Conservation (phyloP, 2,797 vertebrate genomes). For the Chrysolophus pictus region DNA sequence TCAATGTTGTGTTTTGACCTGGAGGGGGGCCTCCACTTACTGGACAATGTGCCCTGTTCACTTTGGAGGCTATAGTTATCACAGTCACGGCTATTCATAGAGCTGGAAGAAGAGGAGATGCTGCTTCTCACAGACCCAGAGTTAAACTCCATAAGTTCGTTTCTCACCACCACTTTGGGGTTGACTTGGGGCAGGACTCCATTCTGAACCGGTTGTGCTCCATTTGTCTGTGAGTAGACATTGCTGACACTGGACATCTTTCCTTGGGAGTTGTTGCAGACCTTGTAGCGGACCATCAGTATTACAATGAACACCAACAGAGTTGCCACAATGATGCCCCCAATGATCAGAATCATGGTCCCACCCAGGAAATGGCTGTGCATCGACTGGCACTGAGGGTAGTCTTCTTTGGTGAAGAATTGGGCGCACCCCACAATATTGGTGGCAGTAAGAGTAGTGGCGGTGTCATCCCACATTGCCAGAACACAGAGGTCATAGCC, state of each 20-base stretch:
- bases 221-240: slow-evolving; percentile 94
- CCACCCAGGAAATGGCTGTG: slow-evolving; percentile 95
- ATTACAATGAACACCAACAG: slow-evolving; percentile 95
- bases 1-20: slow-evolving; percentile 89
- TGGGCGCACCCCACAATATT: slow-evolving; percentile 95
- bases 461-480: slow-evolving; percentile 97
- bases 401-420: slow-evolving; percentile 94
- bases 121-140: slow-evolving; percentile 88
- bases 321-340: slow-evolving; percentile 94
- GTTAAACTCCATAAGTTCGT: slow-evolving; percentile 89
- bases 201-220: slow-evolving; percentile 83
- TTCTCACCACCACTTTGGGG: slow-evolving; percentile 90
- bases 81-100: slow-evolving; percentile 84
- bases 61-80: slow-evolving; percentile 85
- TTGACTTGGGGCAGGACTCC: slow-evolving; percentile 86
- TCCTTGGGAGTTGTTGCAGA: slow-evolving; percentile 85
- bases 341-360: slow-evolving; percentile 96
- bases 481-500: slow-evolving; percentile 97
- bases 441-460: slow-evolving; percentile 96
- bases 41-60: slow-evolving; percentile 87
- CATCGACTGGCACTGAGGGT: slow-evolving; percentile 94
- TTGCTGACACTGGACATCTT: slow-evolving; percentile 90
- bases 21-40: slow-evolving; percentile 86
- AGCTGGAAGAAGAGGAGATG: slow-evolving; percentile 92
- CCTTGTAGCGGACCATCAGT: slow-evolving; percentile 97